These are phyloP conservation scores for Pangasius djambal DNA, from an alignment of 2,797 vertebrate genomes.

Conservation along the genomic window DNA sequence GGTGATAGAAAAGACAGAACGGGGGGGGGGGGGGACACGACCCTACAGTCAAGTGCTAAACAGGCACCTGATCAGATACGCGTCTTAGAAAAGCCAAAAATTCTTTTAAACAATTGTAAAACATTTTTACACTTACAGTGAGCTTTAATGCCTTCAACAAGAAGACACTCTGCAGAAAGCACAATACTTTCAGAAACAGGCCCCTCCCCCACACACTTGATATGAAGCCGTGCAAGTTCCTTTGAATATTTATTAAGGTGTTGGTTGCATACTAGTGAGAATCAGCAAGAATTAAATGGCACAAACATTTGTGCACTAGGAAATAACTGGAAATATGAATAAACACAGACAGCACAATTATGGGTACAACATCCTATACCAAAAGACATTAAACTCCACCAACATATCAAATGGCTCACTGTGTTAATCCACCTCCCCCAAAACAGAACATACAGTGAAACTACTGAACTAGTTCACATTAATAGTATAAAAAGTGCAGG, in stretches of 20 bases:
- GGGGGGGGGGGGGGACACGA: constrained; percentile 42
- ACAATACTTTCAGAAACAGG: constrained; percentile 49
- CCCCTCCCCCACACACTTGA: not conserved
- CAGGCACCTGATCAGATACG: constrained; percentile 48
- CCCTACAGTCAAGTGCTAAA: constrained; percentile 37
- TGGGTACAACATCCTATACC: constrained; percentile 1
- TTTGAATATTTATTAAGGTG: constrained; percentile 6
- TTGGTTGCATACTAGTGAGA: constrained; percentile 10
- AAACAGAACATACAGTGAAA: constrained; percentile 54
- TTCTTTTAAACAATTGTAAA: constrained; percentile 46
- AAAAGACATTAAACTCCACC: not conserved
- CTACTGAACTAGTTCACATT: constrained; percentile 35
- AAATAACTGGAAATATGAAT: constrained; percentile 15
- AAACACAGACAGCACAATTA: constrained; percentile 22
- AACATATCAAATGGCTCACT: constrained; percentile 16
- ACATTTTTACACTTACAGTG: constrained; percentile 53
- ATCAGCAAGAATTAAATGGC: not conserved
- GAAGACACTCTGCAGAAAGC: constrained; percentile 47
- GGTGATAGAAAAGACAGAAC: constrained; percentile 62
- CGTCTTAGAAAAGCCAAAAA: constrained; percentile 31
- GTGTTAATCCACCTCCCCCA: constrained; percentile 32
- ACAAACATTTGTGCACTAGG: constrained; percentile 19
- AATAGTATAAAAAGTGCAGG: constrained; percentile 63
- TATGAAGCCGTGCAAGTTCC: not conserved
- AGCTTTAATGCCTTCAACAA: constrained; percentile 35